Evolutionary conservation across 35 echinoderm and acorn worm species (phyloP), one percentile per base, ranked within the genome.

Genomic region (Lytechinus variegatus): DNA sequence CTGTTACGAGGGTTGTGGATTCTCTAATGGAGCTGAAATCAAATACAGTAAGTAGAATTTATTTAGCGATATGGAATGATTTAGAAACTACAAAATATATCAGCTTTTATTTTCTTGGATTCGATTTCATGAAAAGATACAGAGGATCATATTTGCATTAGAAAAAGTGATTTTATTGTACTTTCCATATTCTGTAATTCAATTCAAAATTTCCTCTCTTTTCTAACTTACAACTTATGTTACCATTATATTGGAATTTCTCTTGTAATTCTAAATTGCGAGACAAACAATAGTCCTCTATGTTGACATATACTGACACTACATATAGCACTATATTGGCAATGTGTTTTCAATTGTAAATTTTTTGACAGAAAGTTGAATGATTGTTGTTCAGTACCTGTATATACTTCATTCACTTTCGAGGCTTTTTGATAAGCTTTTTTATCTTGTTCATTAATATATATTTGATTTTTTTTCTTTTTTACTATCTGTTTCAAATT

Each of bases 11-110:
- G 55, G 96, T 99, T 55, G 97, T 97, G 13, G 98, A 99, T 94
- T 96, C 98, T 10, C 92, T 99, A 61, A 97, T 99, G 97, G 98
- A 99, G 91, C 56, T 99, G 53, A 97, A 99, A 89, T 97, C 96
- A n/a, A 96, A 97, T 87, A 96, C 95, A 87, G 97, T 98, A 96
- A 96, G 92, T 92, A 72, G 57, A 52, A 10, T 9, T 79, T 4
- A 79, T 24, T 79, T 24, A 24, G 66, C n/a, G 2, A 44, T 44
- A 44, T 44, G 33, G 16, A 79, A 24, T 79, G 19, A 79, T n/a
- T n/a, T n/a, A n/a, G n/a, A n/a, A n/a, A n/a, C n/a, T n/a, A n/a
- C n/a, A n/a, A n/a, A n/a, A n/a, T n/a, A n/a, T n/a, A n/a, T n/a
- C n/a, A n/a, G n/a, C n/a, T n/a, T n/a, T n/a, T n/a, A n/a, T n/a